phyloP scores from a whole-genome alignment of 1,140 invertebrate species.

The Drosophila neocordata region DNA sequence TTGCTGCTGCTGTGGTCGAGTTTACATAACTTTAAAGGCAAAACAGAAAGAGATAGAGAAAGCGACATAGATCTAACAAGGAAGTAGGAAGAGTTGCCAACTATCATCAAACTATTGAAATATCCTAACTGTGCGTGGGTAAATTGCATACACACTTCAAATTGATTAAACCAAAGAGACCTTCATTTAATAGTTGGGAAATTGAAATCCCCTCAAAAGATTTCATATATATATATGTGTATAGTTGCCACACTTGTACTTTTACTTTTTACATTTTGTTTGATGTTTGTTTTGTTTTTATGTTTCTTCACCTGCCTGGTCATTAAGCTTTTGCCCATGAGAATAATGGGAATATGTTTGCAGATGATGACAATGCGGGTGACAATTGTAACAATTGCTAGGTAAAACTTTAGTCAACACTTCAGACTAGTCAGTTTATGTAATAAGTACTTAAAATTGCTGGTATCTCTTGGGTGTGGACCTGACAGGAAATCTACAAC shows the following conservation, averaged over 20 bases:
- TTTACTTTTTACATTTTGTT: background rate
- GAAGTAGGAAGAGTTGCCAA: constrained; percentile 11
- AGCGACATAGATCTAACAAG: constrained; percentile 13
- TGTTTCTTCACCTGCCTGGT: background rate
- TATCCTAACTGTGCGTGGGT: constrained; percentile 4
- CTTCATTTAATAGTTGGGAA: background rate
- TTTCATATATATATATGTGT: background rate
- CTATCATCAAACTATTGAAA: background rate
- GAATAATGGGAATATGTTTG: background rate
- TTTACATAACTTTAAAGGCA: constrained; percentile 6
- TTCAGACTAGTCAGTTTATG: background rate
- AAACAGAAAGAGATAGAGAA: constrained; percentile 2
- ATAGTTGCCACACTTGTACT: background rate
- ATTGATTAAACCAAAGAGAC: background rate
- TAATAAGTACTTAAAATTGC: background rate
- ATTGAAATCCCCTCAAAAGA: background rate
- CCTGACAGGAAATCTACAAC: background rate
- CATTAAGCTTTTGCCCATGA: background rate
- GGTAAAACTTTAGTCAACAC: constrained; percentile 1
- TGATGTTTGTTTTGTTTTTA: background rate
- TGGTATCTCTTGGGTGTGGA: background rate
- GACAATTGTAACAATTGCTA: constrained; percentile 1
- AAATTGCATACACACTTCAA: background rate
- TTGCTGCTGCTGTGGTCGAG: constrained; percentile 22
- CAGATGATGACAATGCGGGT: background rate